Base-by-base conservation (phyloP, 2,797 vertebrate genomes). In the Trichosurus vulpecula region DNA sequence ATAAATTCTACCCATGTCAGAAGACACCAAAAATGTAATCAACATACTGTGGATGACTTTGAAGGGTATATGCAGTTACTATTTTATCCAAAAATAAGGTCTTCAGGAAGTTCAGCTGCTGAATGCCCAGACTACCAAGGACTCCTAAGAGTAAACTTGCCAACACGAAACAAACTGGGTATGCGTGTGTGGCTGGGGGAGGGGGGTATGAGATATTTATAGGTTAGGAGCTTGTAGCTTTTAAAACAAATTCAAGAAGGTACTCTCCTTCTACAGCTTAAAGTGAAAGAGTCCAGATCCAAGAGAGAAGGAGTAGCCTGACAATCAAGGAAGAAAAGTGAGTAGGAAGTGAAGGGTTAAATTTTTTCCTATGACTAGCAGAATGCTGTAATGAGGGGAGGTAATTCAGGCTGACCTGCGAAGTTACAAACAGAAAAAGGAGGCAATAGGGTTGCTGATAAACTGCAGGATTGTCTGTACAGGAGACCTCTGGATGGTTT, bases 181-280 rank as follows among this genome's bases (percentile, higher is more conserved):
- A 1, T 81, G 8, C 41, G 5, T 61, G 5, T n/a, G 61, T 3
- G 6, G 6, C 1, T 16, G n/a, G 2, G 14, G 4, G 4, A 2
- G 3, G 58, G 31, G 35, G 8, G 19, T 4, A 16, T 14, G 4
- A 41, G 3, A 41, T 81, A n/a, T 66, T n/a, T n/a, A 22, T 47
- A 81, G n/a, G 6, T 41, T 19, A 81, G n/a, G 16, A 41, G 66
- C n/a, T 81, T 41, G 6, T 22, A 25, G n/a, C n/a, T 41, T 81
- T 74, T 74, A 61, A 61, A 35, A 35, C 66, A 47, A 81, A 81
- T 81, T 81, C 2, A 81, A 81, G n/a, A 74, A 74, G n/a, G 6
- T 47, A 47, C 8, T 41, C n/a, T 74, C 16, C 22, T 81, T 41
- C n/a, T 25, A 25, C 66, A 81, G 66, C 61, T 74, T 74, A 41